Percentiles rank a stretch among this genome's conserved stretches.
Evolutionary conservation across 2,888 invertebrate species (phyloP).

Genomic region (Oxycera nigricornis): DNA sequence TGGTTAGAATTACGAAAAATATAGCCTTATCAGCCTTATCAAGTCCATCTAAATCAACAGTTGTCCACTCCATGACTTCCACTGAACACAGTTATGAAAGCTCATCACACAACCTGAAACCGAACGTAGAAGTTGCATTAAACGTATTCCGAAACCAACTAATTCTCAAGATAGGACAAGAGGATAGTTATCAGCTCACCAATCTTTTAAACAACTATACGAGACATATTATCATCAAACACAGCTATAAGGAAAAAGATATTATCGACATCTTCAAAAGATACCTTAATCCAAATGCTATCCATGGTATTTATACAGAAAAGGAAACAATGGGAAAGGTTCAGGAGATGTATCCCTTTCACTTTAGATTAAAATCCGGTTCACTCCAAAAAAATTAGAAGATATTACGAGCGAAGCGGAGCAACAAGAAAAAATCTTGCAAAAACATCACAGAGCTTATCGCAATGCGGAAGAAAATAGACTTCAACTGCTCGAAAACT

Average conservation of each 20-base stretch:
- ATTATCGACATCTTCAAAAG: background rate
- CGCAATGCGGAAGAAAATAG: constrained; percentile 30
- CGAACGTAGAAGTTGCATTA: constrained; percentile 12
- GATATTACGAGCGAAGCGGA: constrained; percentile 30
- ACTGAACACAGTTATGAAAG: constrained; percentile 39
- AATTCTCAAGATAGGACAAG: background rate
- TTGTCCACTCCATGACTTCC: constrained; percentile 9
- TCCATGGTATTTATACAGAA: constrained; percentile 30
- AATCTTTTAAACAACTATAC: background rate
- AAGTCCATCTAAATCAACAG: background rate
- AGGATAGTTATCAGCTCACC: background rate
- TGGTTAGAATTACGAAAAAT: no score
- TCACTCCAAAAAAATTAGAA: constrained; percentile 35
- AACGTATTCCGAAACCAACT: constrained; percentile 25
- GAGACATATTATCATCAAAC: background rate
- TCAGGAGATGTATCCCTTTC: constrained; percentile 40
- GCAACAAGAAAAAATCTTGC: constrained; percentile 42
- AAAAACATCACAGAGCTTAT: constrained; percentile 42
- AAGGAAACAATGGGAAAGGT: constrained; percentile 37
- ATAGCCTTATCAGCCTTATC: no score
- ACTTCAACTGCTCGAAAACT: no score
- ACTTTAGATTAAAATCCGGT: constrained; percentile 39
- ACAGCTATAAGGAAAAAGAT: background rate
- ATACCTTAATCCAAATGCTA: constrained; percentile 6
- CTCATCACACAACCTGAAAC: constrained; percentile 31